Base-by-base conservation (phyloP, 2,888 invertebrate species). In the Lydus trimaculatus region DNA sequence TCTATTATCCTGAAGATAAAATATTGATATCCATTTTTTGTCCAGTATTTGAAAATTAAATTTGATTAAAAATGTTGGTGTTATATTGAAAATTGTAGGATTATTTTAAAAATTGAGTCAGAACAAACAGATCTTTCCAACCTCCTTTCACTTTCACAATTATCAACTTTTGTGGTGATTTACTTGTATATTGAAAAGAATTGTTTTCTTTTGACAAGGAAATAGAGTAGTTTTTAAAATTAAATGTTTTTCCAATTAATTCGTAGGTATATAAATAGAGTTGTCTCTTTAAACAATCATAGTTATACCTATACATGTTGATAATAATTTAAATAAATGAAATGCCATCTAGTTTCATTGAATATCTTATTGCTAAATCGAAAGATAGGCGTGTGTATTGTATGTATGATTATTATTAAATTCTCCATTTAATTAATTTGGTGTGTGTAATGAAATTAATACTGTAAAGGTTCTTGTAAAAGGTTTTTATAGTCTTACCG, bases 111-210 rank as follows among this genome's bases (percentile, higher is more conserved):
- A 39, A 15, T 43, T 43, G n/a, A 17, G 17, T n/a, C 17, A 11
- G 17, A 43, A 43, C 43, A 43, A 43, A 43, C 17, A n/a, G 43
- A 43, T 43, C 43, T 43, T n/a, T 43, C 43, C 69, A 76, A 76
- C 74, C 75, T 76, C 76, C 76, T 76, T 76, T 76, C 76, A 76
- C 76, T 76, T 75, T 76, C 72, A 67, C 65, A 65, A 17, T 43
- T 43, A 43, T 43, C 43, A 36, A 36, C 36, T 33, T 31, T 33
- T n/a, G n/a, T 33, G 11, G 43, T 43, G 43, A 43, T 43, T 43
- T 43, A 43, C 17, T 7, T 8, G 17, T n/a, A 43, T 17, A 43
- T 43, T 43, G 17, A 17, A 43, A 7, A 17, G 17, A 13, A 4
- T 36, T 13, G 11, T 36, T 36, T 36, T 36, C 2, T 36, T 36